phyloP scores from a whole-genome alignment of 2,888 invertebrate genomes.

The Nysson spinosus region DNA sequence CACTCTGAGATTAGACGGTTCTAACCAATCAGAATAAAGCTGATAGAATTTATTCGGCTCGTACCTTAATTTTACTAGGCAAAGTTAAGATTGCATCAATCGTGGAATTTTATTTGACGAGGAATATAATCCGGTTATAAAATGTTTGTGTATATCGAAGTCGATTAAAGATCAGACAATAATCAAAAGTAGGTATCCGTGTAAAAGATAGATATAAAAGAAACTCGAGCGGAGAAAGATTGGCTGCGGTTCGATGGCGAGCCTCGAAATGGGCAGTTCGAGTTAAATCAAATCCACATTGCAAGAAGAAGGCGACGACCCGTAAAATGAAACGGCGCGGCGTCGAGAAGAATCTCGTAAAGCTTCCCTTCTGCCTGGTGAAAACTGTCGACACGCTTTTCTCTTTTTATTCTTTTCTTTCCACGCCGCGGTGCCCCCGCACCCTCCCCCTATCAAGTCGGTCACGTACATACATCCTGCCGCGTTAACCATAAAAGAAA shows the following conservation, averaged over 20 bases:
- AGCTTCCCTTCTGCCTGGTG: constrained; percentile 34
- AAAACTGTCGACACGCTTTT: constrained; percentile 36
- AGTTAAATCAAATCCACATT: constrained; percentile 63
- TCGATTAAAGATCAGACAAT: too few relatives aligned
- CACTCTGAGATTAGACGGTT: too few relatives aligned
- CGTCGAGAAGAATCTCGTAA: constrained; percentile 54
- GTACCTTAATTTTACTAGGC: too few relatives aligned
- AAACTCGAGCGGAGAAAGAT: constrained; percentile 28
- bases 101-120: too few relatives aligned
- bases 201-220: constrained; percentile 23
- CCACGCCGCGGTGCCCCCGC: too few relatives aligned
- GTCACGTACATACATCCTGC: constrained; percentile 16
- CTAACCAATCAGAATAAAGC: too few relatives aligned
- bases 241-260: constrained; percentile 43
- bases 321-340: constrained; percentile 63
- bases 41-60: too few relatives aligned
- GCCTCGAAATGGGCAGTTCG: constrained; percentile 50
- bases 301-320: constrained; percentile 60
- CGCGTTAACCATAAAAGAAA: constrained; percentile 44
- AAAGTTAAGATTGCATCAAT: too few relatives aligned
- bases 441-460: constrained; percentile 25
- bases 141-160: too few relatives aligned
- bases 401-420: constrained; percentile 21
- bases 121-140: too few relatives aligned
- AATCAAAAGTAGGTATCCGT: constrained; percentile 7